Base-by-base conservation (phyloP, 2,797 vertebrate genomes). In the Sorex maritimensis region DNA sequence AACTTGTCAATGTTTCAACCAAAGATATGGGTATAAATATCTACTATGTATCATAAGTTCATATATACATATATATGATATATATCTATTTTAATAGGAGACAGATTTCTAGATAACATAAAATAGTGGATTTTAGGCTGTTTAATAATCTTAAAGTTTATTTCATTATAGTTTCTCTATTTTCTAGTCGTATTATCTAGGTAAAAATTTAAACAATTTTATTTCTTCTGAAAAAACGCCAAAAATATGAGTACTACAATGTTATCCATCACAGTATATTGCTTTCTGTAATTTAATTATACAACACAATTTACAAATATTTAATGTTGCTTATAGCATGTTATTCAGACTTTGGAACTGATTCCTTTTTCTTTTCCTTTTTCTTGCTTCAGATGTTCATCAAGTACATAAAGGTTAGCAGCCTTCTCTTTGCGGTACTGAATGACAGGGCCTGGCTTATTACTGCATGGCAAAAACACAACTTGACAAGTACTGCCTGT, bases 371-470 rank as follows among this genome's bases (percentile, higher is more conserved):
- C 95, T 98, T 97, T 97, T 97, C 98, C 97, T 98, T 98, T 98
- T 97, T 98, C 98, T 99, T 92, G 98, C 99, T 98, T 99, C 99
- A 99, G 99, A 99, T 99, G 99, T 99, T 99, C 99, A 99, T 99
- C 99, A 99, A 99, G 98, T 99, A 99, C 99, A 99, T 99, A 98
- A 99, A 99, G 99, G 99, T 99, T 99, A 99, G 99, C 98, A 98
- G 97, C 97, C 98, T 98, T 98, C 97, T 98, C 98, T 98, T 97
- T 97, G 97, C 96, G 97, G 96, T 98, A 97, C 97, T 96, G 96
- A 96, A 90, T 98, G 97, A 95, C 97, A 97, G 93, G 96, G 95
- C 98, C 97, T 97, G 96, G 96, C 97, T 90, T 95, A 97, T 97
- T 98, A 98, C 97, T 98, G 98, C 98, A 99, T 98, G 98, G 95